A percentile compares a stretch with the other conserved stretches of the same genome.
Evolutionary conservation across 37 sponge, comb jelly and placozoan species (phyloP).

Genomic region (Dysidea cf. avara): DNA sequence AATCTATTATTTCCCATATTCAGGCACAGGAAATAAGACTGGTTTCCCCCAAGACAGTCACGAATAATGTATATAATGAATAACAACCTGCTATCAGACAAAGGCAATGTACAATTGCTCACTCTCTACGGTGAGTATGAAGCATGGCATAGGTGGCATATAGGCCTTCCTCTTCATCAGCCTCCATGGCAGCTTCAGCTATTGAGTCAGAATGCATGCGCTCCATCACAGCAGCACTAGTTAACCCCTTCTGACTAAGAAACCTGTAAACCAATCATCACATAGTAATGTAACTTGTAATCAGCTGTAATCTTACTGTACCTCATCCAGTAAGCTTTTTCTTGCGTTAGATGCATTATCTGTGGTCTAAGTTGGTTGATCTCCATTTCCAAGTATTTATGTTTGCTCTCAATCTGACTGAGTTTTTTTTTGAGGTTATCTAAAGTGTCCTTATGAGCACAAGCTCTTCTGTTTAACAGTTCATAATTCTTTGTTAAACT

Average conservation of each 20-base stretch:
- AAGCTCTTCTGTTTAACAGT: constrained; percentile 21
- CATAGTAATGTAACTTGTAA: neutral
- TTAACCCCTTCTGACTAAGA: constrained; percentile 47
- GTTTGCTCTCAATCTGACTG: constrained; percentile 35
- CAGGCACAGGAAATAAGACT: too few relatives aligned
- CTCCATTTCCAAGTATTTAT: constrained; percentile 57
- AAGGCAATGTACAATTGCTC: too few relatives aligned
- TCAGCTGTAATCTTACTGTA: neutral
- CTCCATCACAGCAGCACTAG: constrained; percentile 6
- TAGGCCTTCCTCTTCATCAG: constrained; percentile 45
- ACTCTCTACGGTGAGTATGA: constrained; percentile 64
- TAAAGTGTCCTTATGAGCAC: constrained; percentile 30
- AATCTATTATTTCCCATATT: too few relatives aligned
- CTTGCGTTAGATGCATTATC: constrained; percentile 59
- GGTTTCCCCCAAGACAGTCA: too few relatives aligned
- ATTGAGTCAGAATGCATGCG: constrained; percentile 19
- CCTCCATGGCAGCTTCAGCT: constrained; percentile 12
- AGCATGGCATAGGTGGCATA: constrained; percentile 77
- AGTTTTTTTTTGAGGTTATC: constrained; percentile 47
- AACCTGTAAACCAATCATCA: constrained; percentile 22
- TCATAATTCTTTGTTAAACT: constrained; percentile 48
- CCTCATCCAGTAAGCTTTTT: constrained; percentile 44
- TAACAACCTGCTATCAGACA: too few relatives aligned
- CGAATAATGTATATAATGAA: too few relatives aligned
- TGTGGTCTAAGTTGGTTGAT: constrained; percentile 72